These are phyloP conservation scores for Vanessa tameamea DNA, from an alignment of 1,140 invertebrate genomes.

Conservation along the genomic window DNA sequence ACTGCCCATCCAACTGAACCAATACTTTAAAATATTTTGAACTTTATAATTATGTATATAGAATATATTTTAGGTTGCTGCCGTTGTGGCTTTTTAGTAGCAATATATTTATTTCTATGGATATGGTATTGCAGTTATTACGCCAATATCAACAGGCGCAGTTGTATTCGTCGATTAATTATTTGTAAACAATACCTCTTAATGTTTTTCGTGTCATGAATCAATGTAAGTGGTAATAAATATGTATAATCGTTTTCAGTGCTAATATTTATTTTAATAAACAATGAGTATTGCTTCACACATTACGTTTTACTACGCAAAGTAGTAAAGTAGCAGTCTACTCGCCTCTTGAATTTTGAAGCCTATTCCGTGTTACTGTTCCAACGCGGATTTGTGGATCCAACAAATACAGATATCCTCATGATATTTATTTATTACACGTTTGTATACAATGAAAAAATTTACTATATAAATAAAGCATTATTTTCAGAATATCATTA, in stretches of 20 bases:
- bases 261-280: conserved; percentile 3
- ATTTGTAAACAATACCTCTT: conserved; percentile 72
- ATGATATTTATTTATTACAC: too few species aligned
- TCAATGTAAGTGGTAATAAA: conserved; percentile 22
- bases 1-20: conserved; percentile 29
- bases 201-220: conserved; percentile 47
- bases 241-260: conserved; percentile 4
- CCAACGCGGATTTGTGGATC: too few species aligned
- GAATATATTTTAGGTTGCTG: conserved; percentile 34
- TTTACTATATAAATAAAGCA: background rate
- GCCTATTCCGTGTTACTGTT: too few species aligned
- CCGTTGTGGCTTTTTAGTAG: conserved; percentile 24
- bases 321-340: too few species aligned
- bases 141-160: conserved; percentile 70
- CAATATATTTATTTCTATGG: conserved; percentile 59
- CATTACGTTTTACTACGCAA: background rate
- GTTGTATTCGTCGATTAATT: conserved; percentile 78
- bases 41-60: conserved; percentile 38
- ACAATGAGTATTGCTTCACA: background rate
- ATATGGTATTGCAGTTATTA: conserved; percentile 73
- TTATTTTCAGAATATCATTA: background rate
- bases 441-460: too few species aligned
- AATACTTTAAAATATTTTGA: conserved; percentile 25
- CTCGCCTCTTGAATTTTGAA: too few species aligned
- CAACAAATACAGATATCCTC: background rate